Conservation (phyloP, 1,140 invertebrate genomes). For the Hermetia illucens region DNA sequence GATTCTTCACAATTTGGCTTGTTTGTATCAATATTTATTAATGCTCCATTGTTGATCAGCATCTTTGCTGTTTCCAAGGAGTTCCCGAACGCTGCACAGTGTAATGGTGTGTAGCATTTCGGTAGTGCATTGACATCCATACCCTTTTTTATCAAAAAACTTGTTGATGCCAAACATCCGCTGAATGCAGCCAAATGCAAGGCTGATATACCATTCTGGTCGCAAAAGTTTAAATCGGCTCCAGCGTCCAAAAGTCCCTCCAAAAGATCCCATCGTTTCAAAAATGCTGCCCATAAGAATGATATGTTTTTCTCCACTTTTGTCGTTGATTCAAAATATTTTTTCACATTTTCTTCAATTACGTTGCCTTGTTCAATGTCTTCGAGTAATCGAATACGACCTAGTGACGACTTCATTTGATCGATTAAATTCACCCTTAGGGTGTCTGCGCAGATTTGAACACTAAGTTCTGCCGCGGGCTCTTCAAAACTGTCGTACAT, state of each 20-base stretch:
- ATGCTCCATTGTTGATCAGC: constrained; percentile 49
- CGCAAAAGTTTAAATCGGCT: constrained; percentile 50
- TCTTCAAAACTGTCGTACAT: constrained; percentile 62
- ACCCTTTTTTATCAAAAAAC: constrained; percentile 49
- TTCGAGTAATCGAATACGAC: constrained; percentile 47
- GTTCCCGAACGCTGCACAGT: constrained; percentile 69
- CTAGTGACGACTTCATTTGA: constrained; percentile 49
- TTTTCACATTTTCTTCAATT: constrained; percentile 36
- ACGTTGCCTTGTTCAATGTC: constrained; percentile 51
- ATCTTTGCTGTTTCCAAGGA: constrained; percentile 54
- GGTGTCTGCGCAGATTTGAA: constrained; percentile 58
- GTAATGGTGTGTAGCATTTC: constrained; percentile 57
- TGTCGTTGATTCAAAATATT: constrained; percentile 37
- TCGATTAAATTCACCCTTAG: constrained; percentile 53
- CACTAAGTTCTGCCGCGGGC: constrained; percentile 49
- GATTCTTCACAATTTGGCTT: constrained; percentile 54
- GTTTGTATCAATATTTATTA: constrained; percentile 36
- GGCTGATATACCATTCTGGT: constrained; percentile 51
- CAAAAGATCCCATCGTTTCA: constrained; percentile 48
- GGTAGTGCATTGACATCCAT: constrained; percentile 49
- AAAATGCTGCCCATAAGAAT: constrained; percentile 53
- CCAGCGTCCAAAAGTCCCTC: constrained; percentile 42
- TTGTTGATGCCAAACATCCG: constrained; percentile 52
- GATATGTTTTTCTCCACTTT: constrained; percentile 50
- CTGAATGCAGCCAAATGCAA: constrained; percentile 64